Base-by-base conservation (phyloP, 1,140 invertebrate species). In the Helicorthomorpha holstii region DNA sequence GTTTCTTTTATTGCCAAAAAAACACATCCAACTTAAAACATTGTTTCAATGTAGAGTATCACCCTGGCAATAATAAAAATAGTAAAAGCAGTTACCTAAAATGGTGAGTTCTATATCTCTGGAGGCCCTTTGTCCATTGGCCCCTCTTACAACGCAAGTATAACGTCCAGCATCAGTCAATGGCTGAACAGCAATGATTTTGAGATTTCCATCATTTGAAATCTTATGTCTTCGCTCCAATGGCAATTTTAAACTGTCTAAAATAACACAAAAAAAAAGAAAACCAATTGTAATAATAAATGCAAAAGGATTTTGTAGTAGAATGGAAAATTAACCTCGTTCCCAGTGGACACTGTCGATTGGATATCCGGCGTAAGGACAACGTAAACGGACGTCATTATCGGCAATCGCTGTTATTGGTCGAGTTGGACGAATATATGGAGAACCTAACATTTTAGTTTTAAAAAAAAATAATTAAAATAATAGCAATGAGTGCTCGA, bases 1-100 rank as follows among this genome's bases (percentile, higher is more conserved):
- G n/a, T n/a, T n/a, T n/a, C n/a, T n/a, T n/a, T n/a, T n/a, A n/a
- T n/a, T n/a, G n/a, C n/a, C n/a, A n/a, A n/a, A n/a, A n/a, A n/a
- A n/a, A n/a, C n/a, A n/a, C n/a, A n/a, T n/a, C n/a, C n/a, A n/a
- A n/a, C n/a, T n/a, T n/a, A n/a, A n/a, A n/a, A n/a, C n/a, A n/a
- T n/a, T n/a, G n/a, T n/a, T n/a, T n/a, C n/a, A n/a, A n/a, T n/a
- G n/a, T n/a, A n/a, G n/a, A n/a, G n/a, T n/a, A n/a, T n/a, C n/a
- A n/a, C n/a, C n/a, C n/a, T n/a, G n/a, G n/a, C n/a, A n/a, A n/a
- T n/a, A n/a, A n/a, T n/a, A n/a, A n/a, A n/a, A n/a, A n/a, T n/a
- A n/a, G n/a, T n/a, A n/a, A n/a, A n/a, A n/a, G n/a, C n/a, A 61
- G 73, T 83, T 77, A 96, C 92, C 91, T 82, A 95, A 89, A 29